Conservation (phyloP, 2,113 vertebrate genomes). For the Thunnus thynnus region DNA sequence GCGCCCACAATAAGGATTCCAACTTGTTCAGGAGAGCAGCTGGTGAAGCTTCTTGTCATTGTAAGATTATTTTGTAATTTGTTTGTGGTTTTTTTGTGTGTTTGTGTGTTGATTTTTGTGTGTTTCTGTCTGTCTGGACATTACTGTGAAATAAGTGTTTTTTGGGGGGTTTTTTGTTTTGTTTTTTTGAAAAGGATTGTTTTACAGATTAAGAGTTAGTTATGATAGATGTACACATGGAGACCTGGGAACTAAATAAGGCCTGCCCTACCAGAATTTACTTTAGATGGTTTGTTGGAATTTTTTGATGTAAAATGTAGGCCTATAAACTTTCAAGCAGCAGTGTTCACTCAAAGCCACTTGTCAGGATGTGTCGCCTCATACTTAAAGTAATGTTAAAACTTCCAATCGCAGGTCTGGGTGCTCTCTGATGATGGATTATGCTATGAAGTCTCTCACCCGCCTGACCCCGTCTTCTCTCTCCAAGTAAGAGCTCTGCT, state of each 20-base stretch:
- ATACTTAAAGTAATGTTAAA: neutral
- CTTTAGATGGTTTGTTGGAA: neutral
- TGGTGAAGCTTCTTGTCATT: neutral
- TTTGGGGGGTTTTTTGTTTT: too few species aligned
- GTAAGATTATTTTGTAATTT: conserved; percentile 1
- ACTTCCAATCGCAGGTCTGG: conserved; percentile 13
- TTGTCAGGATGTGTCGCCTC: neutral
- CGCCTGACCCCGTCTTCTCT: conserved; percentile 85
- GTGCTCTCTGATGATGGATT: conserved; percentile 83
- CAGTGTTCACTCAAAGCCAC: neutral
- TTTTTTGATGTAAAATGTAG: neutral
- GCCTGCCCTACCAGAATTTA: too few species aligned
- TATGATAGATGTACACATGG: neutral
- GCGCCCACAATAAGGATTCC: neutral
- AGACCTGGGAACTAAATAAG: neutral
- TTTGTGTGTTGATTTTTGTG: too few species aligned
- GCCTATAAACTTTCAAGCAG: neutral
- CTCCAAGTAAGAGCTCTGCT: conserved; percentile 85
- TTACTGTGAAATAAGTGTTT: neutral
- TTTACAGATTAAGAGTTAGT: neutral
- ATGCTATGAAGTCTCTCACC: conserved; percentile 88
- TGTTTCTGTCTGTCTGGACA: neutral
- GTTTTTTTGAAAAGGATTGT: neutral
- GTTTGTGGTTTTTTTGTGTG: neutral
- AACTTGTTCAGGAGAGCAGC: conserved; percentile 4